These are phyloP conservation scores for Timema cristinae DNA, from an alignment of 2,888 invertebrate genomes.

Conservation along the genomic window DNA sequence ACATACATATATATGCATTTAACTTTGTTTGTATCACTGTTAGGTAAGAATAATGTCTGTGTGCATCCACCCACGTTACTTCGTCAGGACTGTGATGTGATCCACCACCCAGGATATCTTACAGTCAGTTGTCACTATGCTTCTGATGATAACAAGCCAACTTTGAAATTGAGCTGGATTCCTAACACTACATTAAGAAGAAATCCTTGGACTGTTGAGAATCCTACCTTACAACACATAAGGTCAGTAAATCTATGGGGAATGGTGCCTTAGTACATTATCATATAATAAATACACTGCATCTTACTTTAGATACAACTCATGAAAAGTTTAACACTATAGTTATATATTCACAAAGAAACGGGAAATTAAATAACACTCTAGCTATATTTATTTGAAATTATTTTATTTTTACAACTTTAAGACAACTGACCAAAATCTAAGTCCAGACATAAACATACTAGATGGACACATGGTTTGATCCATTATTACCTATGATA, in stretches of 20 bases:
- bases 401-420: too few relatives aligned
- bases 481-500: too few relatives aligned
- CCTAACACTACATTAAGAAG: conserved; percentile 85
- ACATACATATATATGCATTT: too few relatives aligned
- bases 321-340: neutral
- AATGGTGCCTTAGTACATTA: too few relatives aligned
- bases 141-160: conserved; percentile 73
- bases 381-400: too few relatives aligned
- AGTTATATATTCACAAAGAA: too few relatives aligned
- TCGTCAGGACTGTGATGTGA: conserved; percentile 74
- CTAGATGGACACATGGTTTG: too few relatives aligned
- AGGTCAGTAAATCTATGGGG: too few relatives aligned
- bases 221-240: conserved; percentile 37
- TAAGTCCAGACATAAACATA: too few relatives aligned
- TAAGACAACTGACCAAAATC: too few relatives aligned
- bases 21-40: too few relatives aligned
- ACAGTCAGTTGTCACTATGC: conserved; percentile 77
- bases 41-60: conserved; percentile 88
- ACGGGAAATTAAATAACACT: too few relatives aligned
- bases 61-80: conserved; percentile 89
- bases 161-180: conserved; percentile 89
- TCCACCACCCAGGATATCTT: conserved; percentile 90
- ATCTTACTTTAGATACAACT: neutral
- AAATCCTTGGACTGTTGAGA: conserved; percentile 72
- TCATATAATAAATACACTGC: neutral